Base-by-base conservation (phyloP, 2,113 vertebrate genomes). In the Gymnobelideus leadbeateri region DNA sequence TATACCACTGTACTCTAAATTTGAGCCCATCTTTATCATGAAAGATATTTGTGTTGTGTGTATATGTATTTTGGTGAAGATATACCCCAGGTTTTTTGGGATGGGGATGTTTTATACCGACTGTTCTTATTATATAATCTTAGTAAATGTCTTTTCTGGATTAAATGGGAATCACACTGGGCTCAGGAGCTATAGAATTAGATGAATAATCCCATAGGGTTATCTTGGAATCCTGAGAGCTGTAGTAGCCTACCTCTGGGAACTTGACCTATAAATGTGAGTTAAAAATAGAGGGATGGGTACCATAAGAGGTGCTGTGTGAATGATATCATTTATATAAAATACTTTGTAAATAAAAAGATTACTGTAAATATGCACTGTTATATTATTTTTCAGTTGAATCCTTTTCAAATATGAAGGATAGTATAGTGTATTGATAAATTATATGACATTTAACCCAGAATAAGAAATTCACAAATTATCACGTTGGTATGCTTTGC, bases 381-480 rank as follows among this genome's bases (percentile, higher is more conserved):
- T 90, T 61, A 57, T 47, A 46, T 92, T 55, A 28, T 61, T 61
- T 95, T 93, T 89, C 90, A 77, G 90, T 95, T 93, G 94, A 49
- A 51, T 31, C n/a, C 89, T 43, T 77, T 96, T 95, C 57, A 28
- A 54, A 50, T 37, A 8, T 57, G 37, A 93, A 95, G 91, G 16
- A 57, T 55, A 53, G 21, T 93, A 68, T n/a, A n/a, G n/a, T n/a
- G n/a, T n/a, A 50, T 94, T 8, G 89, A 49, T 54, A 21, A 68
- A 46, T 91, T 92, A 53, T 24, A 43, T 91, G 3, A 46, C 21
- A 51, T 51, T 49, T 57, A 54, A 91, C 51, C 84, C 51, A 89
- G 91, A 94, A 92, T 54, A 57, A 51, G 92, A 92, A 31, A 61
- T 61, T 12, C 28, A 31, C 54, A 55, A 55, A 26, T 55, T 55